Base-by-base conservation (phyloP, 2,888 invertebrate species). In the Maniola hyperantus region DNA sequence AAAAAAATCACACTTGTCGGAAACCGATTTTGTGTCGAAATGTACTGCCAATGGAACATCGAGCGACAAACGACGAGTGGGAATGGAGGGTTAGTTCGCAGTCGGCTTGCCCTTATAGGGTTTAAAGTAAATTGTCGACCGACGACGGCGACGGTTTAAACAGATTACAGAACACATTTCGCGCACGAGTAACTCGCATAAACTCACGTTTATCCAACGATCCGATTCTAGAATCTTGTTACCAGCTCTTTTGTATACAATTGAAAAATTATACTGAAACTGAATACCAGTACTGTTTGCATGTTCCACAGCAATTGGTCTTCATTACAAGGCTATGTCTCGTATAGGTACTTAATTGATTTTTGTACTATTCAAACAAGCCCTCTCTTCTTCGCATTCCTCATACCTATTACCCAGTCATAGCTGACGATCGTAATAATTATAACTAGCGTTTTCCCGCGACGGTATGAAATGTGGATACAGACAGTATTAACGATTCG, bases 261-360 rank as follows among this genome's bases (percentile, higher is more conserved):
- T 65, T 64, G 62, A 63, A 70, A 65, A 55, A 60, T 68, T 65
- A 42, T 36, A 26, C 63, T 36, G 63, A 61, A 68, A 70, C 59
- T 59, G 58, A 54, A 59, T 62, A 62, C 55, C 26, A 58, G 36
- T 26, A 42, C 57, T 44, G 10, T 39, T 69, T 50, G 67, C 69
- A 69, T 69, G 69, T 11, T 60, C 53, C 50, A 53, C 55, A 42
- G 66, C 64, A 64, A 57, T 66, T 64, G 51, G 36, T 51, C 34
- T 65, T 60, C 55, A 60, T 66, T 54, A 66, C 61, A 50, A 42
- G 62, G 51, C 46, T n/a, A 46, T 39, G 54, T 20, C 36, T 55
- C 44, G 54, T 53, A 11, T 44, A 58, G 54, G 59, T 63, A 50
- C 54, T 50, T 60, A 33, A 59, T 60, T 66, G 55, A 50, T 59